phyloP scores from a whole-genome alignment of 1,140 invertebrate species.

The Orius insidiosus region DNA sequence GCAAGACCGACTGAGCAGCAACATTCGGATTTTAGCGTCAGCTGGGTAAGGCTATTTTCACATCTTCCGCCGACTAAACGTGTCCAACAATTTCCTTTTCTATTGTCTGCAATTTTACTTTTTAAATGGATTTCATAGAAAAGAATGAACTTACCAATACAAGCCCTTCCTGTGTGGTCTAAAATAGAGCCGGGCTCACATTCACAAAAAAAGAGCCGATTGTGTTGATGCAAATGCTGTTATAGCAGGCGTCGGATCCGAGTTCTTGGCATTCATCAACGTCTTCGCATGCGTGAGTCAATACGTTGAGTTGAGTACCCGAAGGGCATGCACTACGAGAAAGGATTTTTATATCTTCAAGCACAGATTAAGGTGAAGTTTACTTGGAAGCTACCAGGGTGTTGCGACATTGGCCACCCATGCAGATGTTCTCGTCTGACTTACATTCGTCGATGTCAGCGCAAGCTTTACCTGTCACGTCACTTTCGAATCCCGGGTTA shows the following conservation, averaged over 20 bases:
- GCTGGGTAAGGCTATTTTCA: conserved; percentile 56
- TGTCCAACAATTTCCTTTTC: conserved; percentile 73
- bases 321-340: conserved; percentile 60
- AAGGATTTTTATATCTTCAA: conserved; percentile 19
- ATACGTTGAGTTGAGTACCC: conserved; percentile 51
- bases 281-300: conserved; percentile 46
- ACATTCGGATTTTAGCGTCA: conserved; percentile 62
- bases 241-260: conserved; percentile 45
- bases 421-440: conserved; percentile 49
- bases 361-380: not conserved
- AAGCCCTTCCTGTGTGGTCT: conserved; percentile 57
- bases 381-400: conserved; percentile 33
- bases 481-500: conserved; percentile 59
- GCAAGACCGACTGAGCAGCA: conserved; percentile 78
- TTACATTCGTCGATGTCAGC: conserved; percentile 75
- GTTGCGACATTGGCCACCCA: conserved; percentile 37
- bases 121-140: not conserved
- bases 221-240: conserved; percentile 66
- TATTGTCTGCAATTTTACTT: conserved; percentile 45
- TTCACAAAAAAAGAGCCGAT: conserved; percentile 59
- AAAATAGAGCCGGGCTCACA: conserved; percentile 50
- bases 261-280: conserved; percentile 56
- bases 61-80: conserved; percentile 61
- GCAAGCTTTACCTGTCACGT: conserved; percentile 57
- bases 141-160: conserved; percentile 42